Conservation (phyloP, 2,888 invertebrate genomes). For the Epinotia brunnichana region DNA sequence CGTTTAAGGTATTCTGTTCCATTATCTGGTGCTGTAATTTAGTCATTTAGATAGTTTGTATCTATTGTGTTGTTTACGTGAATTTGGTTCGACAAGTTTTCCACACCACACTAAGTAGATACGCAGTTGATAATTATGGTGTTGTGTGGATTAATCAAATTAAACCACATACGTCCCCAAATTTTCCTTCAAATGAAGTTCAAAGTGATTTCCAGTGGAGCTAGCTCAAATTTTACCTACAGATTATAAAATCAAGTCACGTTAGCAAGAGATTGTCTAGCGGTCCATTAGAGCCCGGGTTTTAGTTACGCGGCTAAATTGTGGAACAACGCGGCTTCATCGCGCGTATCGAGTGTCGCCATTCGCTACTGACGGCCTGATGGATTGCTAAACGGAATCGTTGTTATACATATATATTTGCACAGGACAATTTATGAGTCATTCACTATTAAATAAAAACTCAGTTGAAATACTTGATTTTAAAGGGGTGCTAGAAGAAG, state of each 20-base stretch:
- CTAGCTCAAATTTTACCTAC: not conserved
- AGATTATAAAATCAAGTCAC: conserved; percentile 30
- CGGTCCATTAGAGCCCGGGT: conserved; percentile 69
- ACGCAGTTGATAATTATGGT: not conserved
- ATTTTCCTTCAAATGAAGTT: not conserved
- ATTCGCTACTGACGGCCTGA: conserved; percentile 54
- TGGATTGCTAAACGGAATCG: conserved; percentile 51
- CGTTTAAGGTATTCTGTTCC: conserved; percentile 10
- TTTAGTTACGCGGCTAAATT: conserved; percentile 75
- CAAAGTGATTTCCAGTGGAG: not conserved
- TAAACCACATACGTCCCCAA: not conserved
- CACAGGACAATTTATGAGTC: not conserved
- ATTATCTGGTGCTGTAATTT: not conserved
- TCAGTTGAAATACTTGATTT: not conserved
- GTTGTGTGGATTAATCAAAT: not conserved
- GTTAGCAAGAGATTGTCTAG: conserved; percentile 39
- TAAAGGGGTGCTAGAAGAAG: not conserved
- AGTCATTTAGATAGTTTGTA: not conserved
- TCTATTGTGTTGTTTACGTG: not conserved
- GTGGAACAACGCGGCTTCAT: conserved; percentile 72
- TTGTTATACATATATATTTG: conserved; percentile 11
- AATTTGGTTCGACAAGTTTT: not conserved
- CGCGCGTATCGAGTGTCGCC: conserved; percentile 62
- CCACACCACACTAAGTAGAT: not conserved
- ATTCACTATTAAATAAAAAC: not conserved